phyloP scores from a whole-genome alignment of 2,113 vertebrate species.

The Pycnonotus jocosus region DNA sequence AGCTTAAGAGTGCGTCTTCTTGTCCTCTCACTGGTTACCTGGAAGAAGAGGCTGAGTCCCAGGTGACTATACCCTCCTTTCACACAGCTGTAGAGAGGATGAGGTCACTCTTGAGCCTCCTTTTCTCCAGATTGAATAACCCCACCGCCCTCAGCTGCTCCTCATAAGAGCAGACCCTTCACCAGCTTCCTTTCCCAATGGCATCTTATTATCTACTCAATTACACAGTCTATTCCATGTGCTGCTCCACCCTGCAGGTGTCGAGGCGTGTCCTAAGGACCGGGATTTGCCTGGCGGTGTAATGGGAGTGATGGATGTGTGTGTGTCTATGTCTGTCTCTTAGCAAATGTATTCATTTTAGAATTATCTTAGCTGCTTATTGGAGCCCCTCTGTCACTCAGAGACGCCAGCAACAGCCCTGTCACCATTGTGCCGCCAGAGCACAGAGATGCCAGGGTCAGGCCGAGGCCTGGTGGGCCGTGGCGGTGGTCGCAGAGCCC shows the following conservation, averaged over 20 bases:
- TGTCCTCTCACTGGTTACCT: not conserved
- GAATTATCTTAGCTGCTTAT: fast-evolving
- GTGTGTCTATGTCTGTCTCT: too few relatives aligned
- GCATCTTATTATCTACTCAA: too few relatives aligned
- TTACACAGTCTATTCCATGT: not conserved
- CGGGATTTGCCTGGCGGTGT: not conserved
- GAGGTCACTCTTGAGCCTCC: not conserved
- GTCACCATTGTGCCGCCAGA: fast-evolving
- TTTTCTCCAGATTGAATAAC: not conserved
- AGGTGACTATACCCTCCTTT: not conserved
- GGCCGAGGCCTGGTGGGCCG: fast-evolving
- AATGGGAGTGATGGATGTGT: too few relatives aligned
- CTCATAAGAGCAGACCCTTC: too few relatives aligned
- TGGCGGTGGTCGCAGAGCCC: fast-evolving
- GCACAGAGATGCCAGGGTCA: fast-evolving
- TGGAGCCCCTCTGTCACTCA: not conserved
- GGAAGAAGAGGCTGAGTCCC: fast-evolving
- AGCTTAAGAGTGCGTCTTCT: not conserved
- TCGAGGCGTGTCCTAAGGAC: fast-evolving
- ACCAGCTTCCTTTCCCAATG: fast-evolving
- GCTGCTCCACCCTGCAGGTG: too few relatives aligned
- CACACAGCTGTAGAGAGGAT: not conserved
- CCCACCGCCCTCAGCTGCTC: not conserved
- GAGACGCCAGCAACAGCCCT: not conserved
- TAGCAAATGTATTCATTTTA: fast-evolving